Base-by-base conservation (phyloP, 2,888 invertebrate species). In the Cheilosia pagana region DNA sequence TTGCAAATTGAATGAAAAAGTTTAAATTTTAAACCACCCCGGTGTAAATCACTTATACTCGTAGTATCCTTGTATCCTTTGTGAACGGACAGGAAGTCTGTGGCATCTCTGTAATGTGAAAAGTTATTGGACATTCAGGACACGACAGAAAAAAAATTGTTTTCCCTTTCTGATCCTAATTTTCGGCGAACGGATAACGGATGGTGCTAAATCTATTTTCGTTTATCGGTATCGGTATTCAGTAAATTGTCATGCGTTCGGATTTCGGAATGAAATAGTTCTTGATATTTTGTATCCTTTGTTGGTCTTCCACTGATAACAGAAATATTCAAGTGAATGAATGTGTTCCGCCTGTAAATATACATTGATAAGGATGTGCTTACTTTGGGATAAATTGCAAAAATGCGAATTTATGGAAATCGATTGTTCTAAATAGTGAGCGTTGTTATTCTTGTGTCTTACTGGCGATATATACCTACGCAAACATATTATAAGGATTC, bases 281-380 rank as follows among this genome's bases (percentile, higher is more conserved):
- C 16, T 35, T 35, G 0, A 35, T 4, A 12, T 35, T 23, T 25
- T 67, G 31, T 53, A 2, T 21, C 28, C 28, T 16, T 19, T 59
- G 65, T 31, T 39, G 8, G 19, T 52, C 10, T 28, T 19, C 45
- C 14, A 43, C 53, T 48, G 55, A 76, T 67, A 65, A 67, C 21
- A 39, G 16, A 50, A 52, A 52, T 55, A 23, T 57, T 65, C 50
- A n/a, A 63, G 41, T 19, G 35, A 71, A 81, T 67, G 70, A 71
- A 60, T 75, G 62, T 63, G 25, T 21, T n/a, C 35, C 25, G 45
- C 35, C 10, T 21, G 28, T 43, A 65, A 23, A 55, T 60, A 55
- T 74, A 57, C 70, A 50, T 67, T 45, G 70, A 70, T 70, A 81
- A 76, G 70, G 68, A 76, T 75, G 62, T 67, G 75, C 75, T 67